A percentile compares a stretch with the other conserved stretches of the same genome.
These are phyloP conservation scores for Tinea trinotella DNA, from an alignment of 2,888 invertebrate species.

Conservation along the genomic window DNA sequence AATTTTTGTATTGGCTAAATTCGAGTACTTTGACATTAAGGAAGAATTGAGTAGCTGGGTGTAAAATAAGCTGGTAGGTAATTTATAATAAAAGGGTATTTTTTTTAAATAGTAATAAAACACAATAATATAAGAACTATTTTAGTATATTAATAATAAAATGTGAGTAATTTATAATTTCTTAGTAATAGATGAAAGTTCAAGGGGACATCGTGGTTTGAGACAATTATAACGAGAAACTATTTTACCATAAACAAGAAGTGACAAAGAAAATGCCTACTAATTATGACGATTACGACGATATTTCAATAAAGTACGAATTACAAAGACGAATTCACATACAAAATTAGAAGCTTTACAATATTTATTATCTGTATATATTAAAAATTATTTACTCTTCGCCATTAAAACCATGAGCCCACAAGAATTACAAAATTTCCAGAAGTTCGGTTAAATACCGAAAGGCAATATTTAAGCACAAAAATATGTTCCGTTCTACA, in stretches of 20 bases:
- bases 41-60: too few species aligned
- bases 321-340: constrained; percentile 25
- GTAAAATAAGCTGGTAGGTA: too few species aligned
- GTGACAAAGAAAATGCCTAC: constrained; percentile 25
- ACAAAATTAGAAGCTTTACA: constrained; percentile 38
- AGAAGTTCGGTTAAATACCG: too few species aligned
- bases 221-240: constrained; percentile 47
- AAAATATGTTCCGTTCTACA: too few species aligned
- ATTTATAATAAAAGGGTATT: too few species aligned
- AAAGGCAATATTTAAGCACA: too few species aligned
- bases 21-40: too few species aligned
- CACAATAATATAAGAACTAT: constrained; percentile 45
- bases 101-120: too few species aligned
- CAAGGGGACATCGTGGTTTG: constrained; percentile 42
- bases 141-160: constrained; percentile 69
- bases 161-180: constrained; percentile 66
- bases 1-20: too few species aligned
- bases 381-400: too few species aligned
- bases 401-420: constrained; percentile 1
- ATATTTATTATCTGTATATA: too few species aligned
- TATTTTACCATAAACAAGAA: constrained; percentile 30
- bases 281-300: neutral
- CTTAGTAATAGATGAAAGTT: constrained; percentile 51
- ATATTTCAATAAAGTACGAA: neutral
- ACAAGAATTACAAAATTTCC: neutral